Base-by-base conservation (phyloP, 2,797 vertebrate genomes). In the Pogoniulus pusillus region DNA sequence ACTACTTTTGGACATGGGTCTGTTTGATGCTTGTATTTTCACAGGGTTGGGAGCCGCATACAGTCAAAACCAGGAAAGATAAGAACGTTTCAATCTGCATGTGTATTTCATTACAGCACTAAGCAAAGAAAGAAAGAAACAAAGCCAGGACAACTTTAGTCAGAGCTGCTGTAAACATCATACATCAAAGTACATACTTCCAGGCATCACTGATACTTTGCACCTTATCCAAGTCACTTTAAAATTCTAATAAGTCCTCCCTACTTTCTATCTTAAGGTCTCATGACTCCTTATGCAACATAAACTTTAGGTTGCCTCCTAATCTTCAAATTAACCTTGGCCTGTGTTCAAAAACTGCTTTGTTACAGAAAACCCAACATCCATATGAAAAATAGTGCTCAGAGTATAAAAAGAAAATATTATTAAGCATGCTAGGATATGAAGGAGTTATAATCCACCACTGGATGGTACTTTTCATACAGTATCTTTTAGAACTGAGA, bases 211-310 rank as follows among this genome's bases (percentile, higher is more conserved):
- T 45, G 81, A 86, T 84, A 91, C 89, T 82, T 82, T 65, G 72
- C 11, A 89, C 83, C 29, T 76, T 55, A 79, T n/a, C 86, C 75
- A 49, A 66, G 75, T 80, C 83, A 91, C 74, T 96, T 95, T 86
- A 94, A 93, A 93, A 80, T 84, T 94, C 85, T 91, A 94, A 59
- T 92, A 86, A 90, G 85, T 24, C 54, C 58, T 92, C 57, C 43
- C 80, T 85, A 11, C 53, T 60, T 78, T 85, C 53, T 87, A 81
- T 82, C 89, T 85, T 53, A 16, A 91, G 77, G 87, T 91, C 95
- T 91, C 83, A 88, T 94, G 92, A 95, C 92, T 95, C 41, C 72
- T 95, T 93, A 82, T 74, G 91, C 87, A 93, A 94, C 9, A 13
- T 14, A 87, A 79, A 53, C 58, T 89, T 51, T 3, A 62, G 47